Evolutionary conservation across 2,888 invertebrate species (phyloP).

Genomic region (Cephus pulcher): DNA sequence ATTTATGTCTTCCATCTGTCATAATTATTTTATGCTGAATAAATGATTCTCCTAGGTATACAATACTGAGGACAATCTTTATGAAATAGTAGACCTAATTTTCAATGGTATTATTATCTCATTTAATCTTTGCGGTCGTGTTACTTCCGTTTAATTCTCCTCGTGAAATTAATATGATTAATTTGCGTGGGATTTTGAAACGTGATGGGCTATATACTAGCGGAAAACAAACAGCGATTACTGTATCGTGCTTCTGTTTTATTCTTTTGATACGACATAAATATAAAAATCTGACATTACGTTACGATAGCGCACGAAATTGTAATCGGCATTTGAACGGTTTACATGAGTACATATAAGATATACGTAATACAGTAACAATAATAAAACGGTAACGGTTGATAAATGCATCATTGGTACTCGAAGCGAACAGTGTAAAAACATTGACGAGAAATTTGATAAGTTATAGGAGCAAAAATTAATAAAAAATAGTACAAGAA

Average conservation of each 20-base stretch:
- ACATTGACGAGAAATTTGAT: slow-evolving; percentile 7
- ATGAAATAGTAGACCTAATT: neutral
- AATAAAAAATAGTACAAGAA: slow-evolving; percentile 6
- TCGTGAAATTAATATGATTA: too few relatives aligned
- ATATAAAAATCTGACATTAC: neutral
- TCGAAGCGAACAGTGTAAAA: slow-evolving; percentile 19
- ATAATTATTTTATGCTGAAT: neutral
- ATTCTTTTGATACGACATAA: neutral
- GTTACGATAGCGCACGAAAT: neutral
- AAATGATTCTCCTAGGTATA: neutral
- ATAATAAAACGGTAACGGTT: neutral
- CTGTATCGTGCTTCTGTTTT: neutral
- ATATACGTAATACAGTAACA: neutral
- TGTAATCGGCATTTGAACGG: neutral
- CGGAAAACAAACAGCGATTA: neutral
- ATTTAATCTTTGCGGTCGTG: neutral
- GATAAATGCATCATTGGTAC: slow-evolving; percentile 46
- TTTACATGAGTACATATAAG: neutral
- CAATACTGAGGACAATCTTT: neutral
- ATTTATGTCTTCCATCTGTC: neutral
- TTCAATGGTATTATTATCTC: neutral
- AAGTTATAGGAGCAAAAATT: neutral
- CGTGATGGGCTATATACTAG: neutral
- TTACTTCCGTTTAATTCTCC: neutral
- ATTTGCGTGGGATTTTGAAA: too few relatives aligned